phyloP scores from a whole-genome alignment of 1,140 invertebrate genomes.

The Drosophila sturtevanti region DNA sequence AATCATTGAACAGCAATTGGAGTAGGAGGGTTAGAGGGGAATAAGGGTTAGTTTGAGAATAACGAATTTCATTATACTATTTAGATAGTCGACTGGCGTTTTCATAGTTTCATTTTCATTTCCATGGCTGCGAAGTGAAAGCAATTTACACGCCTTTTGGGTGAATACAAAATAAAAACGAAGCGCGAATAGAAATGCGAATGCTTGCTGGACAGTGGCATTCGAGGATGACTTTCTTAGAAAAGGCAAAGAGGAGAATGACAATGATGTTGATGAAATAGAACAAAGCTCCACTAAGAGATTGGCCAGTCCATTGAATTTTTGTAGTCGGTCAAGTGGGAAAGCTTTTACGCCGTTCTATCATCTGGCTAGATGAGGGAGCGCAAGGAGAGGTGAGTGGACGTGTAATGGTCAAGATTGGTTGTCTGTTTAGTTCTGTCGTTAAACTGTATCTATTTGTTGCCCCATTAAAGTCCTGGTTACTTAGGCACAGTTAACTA shows the following conservation, averaged over 20 bases:
- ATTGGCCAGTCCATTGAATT: conserved; percentile 23
- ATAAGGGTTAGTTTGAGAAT: background rate
- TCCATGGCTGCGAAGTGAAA: conserved; percentile 65
- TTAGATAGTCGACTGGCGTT: conserved; percentile 66
- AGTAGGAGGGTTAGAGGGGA: no score
- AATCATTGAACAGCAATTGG: conserved; percentile 39
- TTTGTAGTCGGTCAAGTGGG: conserved; percentile 37
- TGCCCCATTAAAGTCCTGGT: conserved; percentile 49
- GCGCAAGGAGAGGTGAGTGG: background rate
- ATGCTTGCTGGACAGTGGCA: conserved; percentile 37
- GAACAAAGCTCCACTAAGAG: conserved; percentile 12
- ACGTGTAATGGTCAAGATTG: conserved; percentile 7
- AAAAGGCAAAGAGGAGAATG: background rate
- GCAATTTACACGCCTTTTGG: conserved; percentile 72
- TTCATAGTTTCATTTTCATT: conserved; percentile 71
- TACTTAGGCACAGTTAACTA: conserved; percentile 48
- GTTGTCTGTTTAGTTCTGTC: conserved; percentile 63
- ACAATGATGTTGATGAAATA: conserved; percentile 7
- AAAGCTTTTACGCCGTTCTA: conserved; percentile 9
- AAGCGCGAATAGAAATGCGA: conserved; percentile 64
- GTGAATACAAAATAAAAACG: conserved; percentile 62
- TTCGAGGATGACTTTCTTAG: background rate
- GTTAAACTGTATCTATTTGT: conserved; percentile 39
- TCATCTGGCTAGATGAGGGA: background rate
- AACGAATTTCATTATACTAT: conserved; percentile 43